Evolutionary conservation across 2,888 invertebrate species (phyloP), one percentile per base, ranked within the genome.

Genomic region (Orchesella flavescens): DNA sequence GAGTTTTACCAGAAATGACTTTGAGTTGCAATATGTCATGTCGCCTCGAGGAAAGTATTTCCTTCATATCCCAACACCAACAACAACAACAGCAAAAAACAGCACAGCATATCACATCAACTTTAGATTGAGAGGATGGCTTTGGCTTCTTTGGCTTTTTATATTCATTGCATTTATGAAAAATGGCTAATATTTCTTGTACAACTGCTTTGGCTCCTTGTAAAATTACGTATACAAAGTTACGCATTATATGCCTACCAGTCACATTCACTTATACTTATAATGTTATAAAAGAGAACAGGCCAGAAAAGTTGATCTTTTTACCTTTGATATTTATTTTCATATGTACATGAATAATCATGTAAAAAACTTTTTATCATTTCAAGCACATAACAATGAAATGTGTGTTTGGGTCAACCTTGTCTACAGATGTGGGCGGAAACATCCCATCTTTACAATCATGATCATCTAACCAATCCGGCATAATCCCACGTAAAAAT

Each of bases 331-430:
- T 23, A 49, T 68, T 68, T 49, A 7, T 68, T 15, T 7, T 49
- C 23, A 46, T 17, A 66, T 43, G 13, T 17, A 24, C 17, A 71
- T 55, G 24, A n/a, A 34, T 53, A 71, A 55, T 71, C 71, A 66
- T 71, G 53, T 66, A 83, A 49, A 12, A 49, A 49, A 49, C 49
- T 83, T 83, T 83, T 83, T 83, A 83, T 83, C 72, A 83, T 83
- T 86, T 80, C 78, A 75, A 84, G 84, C 71, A 83, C 73, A 76
- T 78, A 86, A 86, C 85, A 85, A 87, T 87, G 86, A 87, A 86
- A 86, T 87, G 85, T 87, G 84, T 81, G 84, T 82, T 84, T 86
- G 83, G 86, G 84, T 85, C 86, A 86, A 85, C 81, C 84, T 84
- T 83, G 82, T 77, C 77, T 81, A 76, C 84, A 74, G 82, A 84